These are phyloP conservation scores for Syngnathus floridae DNA, from an alignment of 2,113 vertebrate species.

Conservation along the genomic window DNA sequence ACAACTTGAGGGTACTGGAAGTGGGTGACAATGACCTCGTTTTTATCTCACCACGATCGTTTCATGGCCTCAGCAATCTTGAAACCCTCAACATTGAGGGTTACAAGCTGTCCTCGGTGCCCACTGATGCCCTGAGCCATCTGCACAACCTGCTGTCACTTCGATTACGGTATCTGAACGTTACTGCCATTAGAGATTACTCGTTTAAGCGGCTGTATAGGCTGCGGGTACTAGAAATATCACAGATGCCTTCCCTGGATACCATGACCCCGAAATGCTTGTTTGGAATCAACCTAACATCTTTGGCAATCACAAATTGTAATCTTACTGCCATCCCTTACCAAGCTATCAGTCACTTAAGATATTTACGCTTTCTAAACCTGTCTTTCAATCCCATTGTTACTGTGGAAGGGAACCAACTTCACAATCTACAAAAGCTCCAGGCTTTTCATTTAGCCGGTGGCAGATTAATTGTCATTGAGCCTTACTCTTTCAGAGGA, in stretches of 20 bases:
- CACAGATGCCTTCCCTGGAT: conserved; percentile 89
- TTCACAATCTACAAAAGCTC: conserved; percentile 87
- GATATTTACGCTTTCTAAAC: conserved; percentile 91
- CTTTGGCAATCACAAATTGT: conserved; percentile 88
- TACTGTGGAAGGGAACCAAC: conserved; percentile 86
- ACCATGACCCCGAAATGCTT: conserved; percentile 91
- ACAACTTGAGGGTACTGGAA: conserved; percentile 91
- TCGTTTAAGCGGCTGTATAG: conserved; percentile 93
- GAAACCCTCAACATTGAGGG: conserved; percentile 93
- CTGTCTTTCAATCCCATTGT: conserved; percentile 94
- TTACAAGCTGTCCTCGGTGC: conserved; percentile 89
- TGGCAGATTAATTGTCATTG: conserved; percentile 80
- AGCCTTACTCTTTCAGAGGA: conserved; percentile 91
- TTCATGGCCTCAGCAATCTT: conserved; percentile 91
- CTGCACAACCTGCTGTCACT: conserved; percentile 88
- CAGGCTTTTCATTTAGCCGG: conserved; percentile 94
- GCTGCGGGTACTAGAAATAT: conserved; percentile 87
- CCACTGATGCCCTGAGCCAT: conserved; percentile 93
- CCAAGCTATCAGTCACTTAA: conserved; percentile 87
- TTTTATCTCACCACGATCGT: conserved; percentile 92
- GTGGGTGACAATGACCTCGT: conserved; percentile 96
- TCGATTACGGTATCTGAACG: conserved; percentile 85
- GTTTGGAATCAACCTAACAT: conserved; percentile 92
- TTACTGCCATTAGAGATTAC: conserved; percentile 87
- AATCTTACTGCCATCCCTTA: conserved; percentile 89